phyloP scores from a whole-genome alignment of 2,113 vertebrate genomes.

The Puntigrus tetrazona region DNA sequence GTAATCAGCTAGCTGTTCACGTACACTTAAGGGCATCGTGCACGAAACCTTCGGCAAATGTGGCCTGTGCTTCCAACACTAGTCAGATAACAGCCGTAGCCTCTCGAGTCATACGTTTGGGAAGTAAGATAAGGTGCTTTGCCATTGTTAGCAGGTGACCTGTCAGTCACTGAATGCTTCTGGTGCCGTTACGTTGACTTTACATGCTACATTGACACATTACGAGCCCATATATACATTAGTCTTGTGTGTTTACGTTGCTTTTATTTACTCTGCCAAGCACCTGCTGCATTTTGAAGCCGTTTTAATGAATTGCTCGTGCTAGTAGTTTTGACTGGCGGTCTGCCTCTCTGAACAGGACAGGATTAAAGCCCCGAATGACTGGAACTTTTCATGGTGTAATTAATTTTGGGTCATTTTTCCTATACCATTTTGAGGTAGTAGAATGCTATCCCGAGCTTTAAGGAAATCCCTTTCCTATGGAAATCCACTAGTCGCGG shows the following conservation, averaged over 20 bases:
- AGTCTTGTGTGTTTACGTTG: background rate
- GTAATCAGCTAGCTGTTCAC: constrained; percentile 32
- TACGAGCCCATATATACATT: no score
- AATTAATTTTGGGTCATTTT: background rate
- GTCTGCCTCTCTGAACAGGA: background rate
- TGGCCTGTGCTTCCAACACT: background rate
- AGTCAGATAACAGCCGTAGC: background rate
- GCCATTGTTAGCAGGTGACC: background rate
- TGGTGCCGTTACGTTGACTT: background rate
- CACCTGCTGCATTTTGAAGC: background rate
- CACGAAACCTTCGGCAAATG: constrained; percentile 15
- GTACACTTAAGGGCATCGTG: background rate
- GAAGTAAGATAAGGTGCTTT: constrained; percentile 7
- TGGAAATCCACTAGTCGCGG: constrained; percentile 54
- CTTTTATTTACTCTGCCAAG: background rate
- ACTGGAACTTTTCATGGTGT: background rate
- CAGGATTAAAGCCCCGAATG: background rate
- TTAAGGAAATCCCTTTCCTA: constrained; percentile 53
- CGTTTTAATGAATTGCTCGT: background rate
- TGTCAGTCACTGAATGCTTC: background rate
- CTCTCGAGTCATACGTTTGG: background rate
- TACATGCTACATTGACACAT: background rate
- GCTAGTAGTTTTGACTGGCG: constrained; percentile 8
- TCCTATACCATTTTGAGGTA: background rate
- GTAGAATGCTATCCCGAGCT: constrained; percentile 65